These are phyloP conservation scores for Euura saliciscinereae DNA, from an alignment of 1,140 invertebrate genomes.

Conservation along the genomic window DNA sequence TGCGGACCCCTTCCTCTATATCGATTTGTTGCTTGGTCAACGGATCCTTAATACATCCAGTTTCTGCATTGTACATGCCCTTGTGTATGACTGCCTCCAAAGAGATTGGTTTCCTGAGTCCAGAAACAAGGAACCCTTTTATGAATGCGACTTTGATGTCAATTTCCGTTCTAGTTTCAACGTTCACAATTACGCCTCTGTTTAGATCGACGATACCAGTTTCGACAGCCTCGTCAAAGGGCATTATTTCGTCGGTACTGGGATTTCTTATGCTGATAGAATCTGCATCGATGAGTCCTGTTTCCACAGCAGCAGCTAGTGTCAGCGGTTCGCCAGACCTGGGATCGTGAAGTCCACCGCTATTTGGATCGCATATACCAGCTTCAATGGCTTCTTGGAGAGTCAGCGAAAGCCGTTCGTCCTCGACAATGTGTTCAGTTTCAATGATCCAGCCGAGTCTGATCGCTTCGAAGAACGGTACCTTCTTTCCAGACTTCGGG, in stretches of 20 bases:
- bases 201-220: conserved; percentile 77
- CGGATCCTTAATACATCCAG: conserved; percentile 75
- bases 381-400: conserved; percentile 71
- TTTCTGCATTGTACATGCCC: conserved; percentile 72
- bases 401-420: conserved; percentile 56
- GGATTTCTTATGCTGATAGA: conserved; percentile 75
- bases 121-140: conserved; percentile 71
- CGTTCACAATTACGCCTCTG: conserved; percentile 73
- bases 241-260: conserved; percentile 72
- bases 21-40: conserved; percentile 72
- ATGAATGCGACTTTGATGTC: conserved; percentile 74
- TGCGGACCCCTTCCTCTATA: conserved; percentile 77
- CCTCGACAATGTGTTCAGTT: conserved; percentile 32
- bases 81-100: conserved; percentile 76
- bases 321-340: conserved; percentile 66
- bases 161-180: conserved; percentile 70
- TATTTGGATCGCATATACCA: conserved; percentile 68
- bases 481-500: conserved; percentile 77
- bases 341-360: conserved; percentile 69
- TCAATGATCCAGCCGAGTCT: conserved; percentile 73
- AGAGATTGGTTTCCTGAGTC: conserved; percentile 73
- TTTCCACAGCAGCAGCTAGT: conserved; percentile 73
- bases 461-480: conserved; percentile 86
- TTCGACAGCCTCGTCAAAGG: conserved; percentile 77
- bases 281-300: conserved; percentile 75